These are phyloP conservation scores for Xiphophorus maculatus DNA, from an alignment of 2,113 vertebrate genomes.

Conservation along the genomic window DNA sequence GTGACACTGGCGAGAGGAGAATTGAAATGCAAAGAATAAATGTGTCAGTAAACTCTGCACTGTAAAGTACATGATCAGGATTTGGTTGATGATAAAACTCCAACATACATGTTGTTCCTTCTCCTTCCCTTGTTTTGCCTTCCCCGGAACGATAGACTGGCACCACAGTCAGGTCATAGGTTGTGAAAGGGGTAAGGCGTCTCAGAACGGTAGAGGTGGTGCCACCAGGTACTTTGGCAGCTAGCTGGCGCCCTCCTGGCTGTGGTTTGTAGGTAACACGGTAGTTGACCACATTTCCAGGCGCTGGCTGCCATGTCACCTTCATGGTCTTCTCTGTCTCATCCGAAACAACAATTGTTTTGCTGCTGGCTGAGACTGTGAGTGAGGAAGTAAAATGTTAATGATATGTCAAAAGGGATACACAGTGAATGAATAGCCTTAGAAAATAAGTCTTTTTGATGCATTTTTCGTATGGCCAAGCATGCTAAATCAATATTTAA, in stretches of 20 bases:
- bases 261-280: conserved; percentile 89
- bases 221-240: conserved; percentile 85
- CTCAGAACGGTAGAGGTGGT: conserved; percentile 84
- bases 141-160: conserved; percentile 91
- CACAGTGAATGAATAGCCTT: conserved; percentile 22
- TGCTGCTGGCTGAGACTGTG: conserved; percentile 86
- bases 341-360: conserved; percentile 85
- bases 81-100: conserved; percentile 3
- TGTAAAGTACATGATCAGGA: background rate
- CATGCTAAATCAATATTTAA: conserved; percentile 38
- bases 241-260: conserved; percentile 85
- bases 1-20: conserved; percentile 82
- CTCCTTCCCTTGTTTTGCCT: conserved; percentile 90
- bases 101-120: conserved; percentile 92
- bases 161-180: conserved; percentile 89
- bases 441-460: conserved; percentile 37
- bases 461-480: conserved; percentile 23
- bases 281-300: conserved; percentile 91
- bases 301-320: conserved; percentile 90
- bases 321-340: conserved; percentile 93
- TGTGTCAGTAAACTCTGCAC: background rate
- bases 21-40: background rate
- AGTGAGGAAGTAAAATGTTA: background rate
- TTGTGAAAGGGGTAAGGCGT: conserved; percentile 88
- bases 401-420: conserved; percentile 7